phyloP scores from a whole-genome alignment of 1,140 invertebrate species.

The Psix sp. region DNA sequence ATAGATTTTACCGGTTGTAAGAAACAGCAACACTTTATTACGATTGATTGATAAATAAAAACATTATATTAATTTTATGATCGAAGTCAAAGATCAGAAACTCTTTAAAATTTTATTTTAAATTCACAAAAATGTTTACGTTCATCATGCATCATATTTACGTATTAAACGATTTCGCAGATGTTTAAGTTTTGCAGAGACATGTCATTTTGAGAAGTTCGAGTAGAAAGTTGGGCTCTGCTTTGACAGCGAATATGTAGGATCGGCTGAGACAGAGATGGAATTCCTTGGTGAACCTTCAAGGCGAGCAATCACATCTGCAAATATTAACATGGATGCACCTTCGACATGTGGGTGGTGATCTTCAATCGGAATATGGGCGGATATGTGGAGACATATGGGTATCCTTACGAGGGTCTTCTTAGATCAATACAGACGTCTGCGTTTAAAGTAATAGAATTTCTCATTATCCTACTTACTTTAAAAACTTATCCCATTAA shows the following conservation, averaged over 20 bases:
- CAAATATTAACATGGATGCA: slow-evolving; percentile 74
- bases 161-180: slow-evolving; percentile 29
- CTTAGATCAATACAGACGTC: slow-evolving; percentile 51
- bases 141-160: slow-evolving; percentile 18
- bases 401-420: slow-evolving; percentile 60
- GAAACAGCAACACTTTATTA: too few relatives aligned
- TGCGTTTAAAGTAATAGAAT: slow-evolving; percentile 47
- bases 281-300: slow-evolving; percentile 56
- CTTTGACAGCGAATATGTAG: slow-evolving; percentile 27
- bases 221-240: slow-evolving; percentile 60
- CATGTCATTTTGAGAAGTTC: slow-evolving; percentile 39
- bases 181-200: slow-evolving; percentile 62
- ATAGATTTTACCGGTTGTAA: too few relatives aligned
- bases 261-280: slow-evolving; percentile 22
- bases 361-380: slow-evolving; percentile 61
- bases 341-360: slow-evolving; percentile 71
- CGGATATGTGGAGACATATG: slow-evolving; percentile 58
- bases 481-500: too few relatives aligned
- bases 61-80: too few relatives aligned
- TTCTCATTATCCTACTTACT: too few relatives aligned
- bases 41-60: too few relatives aligned
- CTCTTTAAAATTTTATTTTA: neutral
- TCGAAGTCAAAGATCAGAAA: neutral
- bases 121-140: slow-evolving; percentile 8
- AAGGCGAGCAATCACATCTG: slow-evolving; percentile 74